phyloP scores from a whole-genome alignment of 2,888 invertebrate genomes.

The Chromoteleia sp. region DNA sequence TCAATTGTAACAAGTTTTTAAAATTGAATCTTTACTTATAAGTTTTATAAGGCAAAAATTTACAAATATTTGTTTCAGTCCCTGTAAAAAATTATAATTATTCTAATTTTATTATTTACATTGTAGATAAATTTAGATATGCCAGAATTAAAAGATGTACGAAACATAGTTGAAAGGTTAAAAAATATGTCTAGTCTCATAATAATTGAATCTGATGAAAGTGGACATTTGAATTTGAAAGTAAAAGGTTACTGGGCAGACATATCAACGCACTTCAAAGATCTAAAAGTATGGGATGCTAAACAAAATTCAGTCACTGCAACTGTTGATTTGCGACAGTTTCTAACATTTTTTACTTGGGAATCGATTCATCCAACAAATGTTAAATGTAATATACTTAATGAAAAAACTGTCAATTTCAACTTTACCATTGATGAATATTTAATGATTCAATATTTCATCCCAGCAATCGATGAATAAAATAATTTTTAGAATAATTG shows the following conservation, averaged over 20 bases:
- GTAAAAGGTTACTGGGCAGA: constrained; percentile 93
- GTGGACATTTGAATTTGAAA: constrained; percentile 90
- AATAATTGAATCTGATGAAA: constrained; percentile 89
- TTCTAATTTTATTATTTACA: constrained; percentile 23
- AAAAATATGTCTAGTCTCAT: constrained; percentile 91
- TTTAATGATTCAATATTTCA: constrained; percentile 92
- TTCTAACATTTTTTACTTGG: constrained; percentile 91
- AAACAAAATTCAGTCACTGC: constrained; percentile 84
- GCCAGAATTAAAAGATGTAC: constrained; percentile 91
- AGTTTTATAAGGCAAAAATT: too few species aligned
- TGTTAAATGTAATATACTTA: constrained; percentile 91
- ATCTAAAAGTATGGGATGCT: constrained; percentile 87
- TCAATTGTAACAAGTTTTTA: too few species aligned
- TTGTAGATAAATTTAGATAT: constrained; percentile 91
- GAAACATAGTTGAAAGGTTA: constrained; percentile 93
- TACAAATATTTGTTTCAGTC: too few species aligned
- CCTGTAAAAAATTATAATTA: too few species aligned
- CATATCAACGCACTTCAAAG: constrained; percentile 92
- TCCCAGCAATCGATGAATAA: constrained; percentile 88
- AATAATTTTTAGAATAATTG: not conserved
- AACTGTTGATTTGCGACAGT: constrained; percentile 91
- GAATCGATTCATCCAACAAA: constrained; percentile 91
- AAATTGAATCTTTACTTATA: too few species aligned
- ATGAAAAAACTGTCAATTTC: constrained; percentile 90
- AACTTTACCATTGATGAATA: constrained; percentile 90